Percentiles rank a stretch among this genome's conserved stretches.
Conservation (phyloP, 2,888 invertebrate species). For the Dione juno region DNA sequence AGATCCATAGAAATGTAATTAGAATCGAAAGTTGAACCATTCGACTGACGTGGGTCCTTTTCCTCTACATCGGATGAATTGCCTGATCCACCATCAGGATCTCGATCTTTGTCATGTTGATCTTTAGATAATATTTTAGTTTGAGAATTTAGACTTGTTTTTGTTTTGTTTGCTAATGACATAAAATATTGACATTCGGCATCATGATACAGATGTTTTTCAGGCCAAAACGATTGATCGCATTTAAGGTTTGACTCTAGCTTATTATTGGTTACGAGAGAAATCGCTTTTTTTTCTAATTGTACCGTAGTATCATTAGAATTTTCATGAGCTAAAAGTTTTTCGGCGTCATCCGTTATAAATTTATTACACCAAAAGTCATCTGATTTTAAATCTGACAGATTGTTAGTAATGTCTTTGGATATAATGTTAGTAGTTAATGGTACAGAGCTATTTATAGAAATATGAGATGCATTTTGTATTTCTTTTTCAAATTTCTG, state of each 20-base stretch:
- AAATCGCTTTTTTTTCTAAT: slow-evolving; percentile 72
- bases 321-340: slow-evolving; percentile 40
- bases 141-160: slow-evolving; percentile 56
- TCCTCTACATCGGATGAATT: slow-evolving; percentile 76
- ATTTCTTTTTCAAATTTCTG: not conserved
- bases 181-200: slow-evolving; percentile 86
- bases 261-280: slow-evolving; percentile 28
- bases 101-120: slow-evolving; percentile 84
- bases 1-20: slow-evolving; percentile 88
- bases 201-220: slow-evolving; percentile 85
- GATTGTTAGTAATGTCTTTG: slow-evolving; percentile 59
- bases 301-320: slow-evolving; percentile 72
- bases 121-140: slow-evolving; percentile 62
- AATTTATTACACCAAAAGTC: slow-evolving; percentile 85
- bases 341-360: slow-evolving; percentile 44
- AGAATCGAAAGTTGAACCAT: slow-evolving; percentile 74
- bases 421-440: slow-evolving; percentile 59
- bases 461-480: slow-evolving; percentile 16
- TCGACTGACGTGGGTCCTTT: slow-evolving; percentile 54
- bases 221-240: slow-evolving; percentile 84
- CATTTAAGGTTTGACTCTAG: slow-evolving; percentile 64
- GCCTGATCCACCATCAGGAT: slow-evolving; percentile 85
- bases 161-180: slow-evolving; percentile 75
- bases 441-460: slow-evolving; percentile 32
- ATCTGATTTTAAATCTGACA: slow-evolving; percentile 72